Evolutionary conservation across 2,113 vertebrate genomes (phyloP).

Genomic region (Tragelaphus buxtoni): DNA sequence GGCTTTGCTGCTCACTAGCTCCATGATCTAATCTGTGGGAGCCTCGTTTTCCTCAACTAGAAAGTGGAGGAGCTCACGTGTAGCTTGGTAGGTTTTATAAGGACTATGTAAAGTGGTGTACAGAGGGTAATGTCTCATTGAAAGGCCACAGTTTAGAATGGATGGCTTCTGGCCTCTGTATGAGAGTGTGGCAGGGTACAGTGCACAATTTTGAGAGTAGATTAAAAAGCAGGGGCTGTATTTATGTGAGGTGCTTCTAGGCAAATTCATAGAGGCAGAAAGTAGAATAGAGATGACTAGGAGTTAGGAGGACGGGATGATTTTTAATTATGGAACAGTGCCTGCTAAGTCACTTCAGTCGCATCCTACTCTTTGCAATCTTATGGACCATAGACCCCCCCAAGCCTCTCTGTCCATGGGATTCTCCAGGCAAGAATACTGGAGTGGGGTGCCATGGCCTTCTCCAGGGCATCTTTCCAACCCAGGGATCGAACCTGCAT

Average conservation of each 20-base stretch:
- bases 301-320: neutral
- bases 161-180: neutral
- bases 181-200: neutral
- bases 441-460: neutral
- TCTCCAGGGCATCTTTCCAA: neutral
- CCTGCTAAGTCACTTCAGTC: neutral
- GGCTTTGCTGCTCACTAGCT: neutral
- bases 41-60: neutral
- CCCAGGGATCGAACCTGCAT: neutral
- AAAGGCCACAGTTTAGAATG: neutral
- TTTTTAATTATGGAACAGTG: neutral
- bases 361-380: accelerated
- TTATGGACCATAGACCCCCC: neutral
- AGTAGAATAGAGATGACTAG: neutral
- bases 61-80: neutral
- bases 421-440: neutral
- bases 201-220: neutral
- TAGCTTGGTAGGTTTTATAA: neutral
- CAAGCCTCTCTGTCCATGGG: neutral
- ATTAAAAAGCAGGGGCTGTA: neutral
- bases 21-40: neutral
- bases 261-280: neutral
- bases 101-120: neutral
- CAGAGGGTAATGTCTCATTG: neutral
- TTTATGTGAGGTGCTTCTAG: neutral